Conservation (phyloP, 2,797 vertebrate genomes). For the Tenualosa thibaudeaui region DNA sequence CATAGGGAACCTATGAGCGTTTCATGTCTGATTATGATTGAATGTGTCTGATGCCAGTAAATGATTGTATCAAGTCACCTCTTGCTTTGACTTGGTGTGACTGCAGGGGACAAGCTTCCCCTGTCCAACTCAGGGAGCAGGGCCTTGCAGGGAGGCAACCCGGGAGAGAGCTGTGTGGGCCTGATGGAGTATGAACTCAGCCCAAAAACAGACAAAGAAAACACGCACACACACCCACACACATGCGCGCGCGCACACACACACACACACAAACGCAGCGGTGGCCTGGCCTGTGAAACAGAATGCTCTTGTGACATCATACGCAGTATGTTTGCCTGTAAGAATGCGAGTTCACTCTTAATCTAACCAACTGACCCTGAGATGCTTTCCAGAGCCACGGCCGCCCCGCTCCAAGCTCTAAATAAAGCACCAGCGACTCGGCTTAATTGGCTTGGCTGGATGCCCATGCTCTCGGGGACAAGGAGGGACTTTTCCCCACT, state of each 20-base stretch:
- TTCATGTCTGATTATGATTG: neutral
- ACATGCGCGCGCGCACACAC: neutral
- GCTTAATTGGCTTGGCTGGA: conserved; percentile 48
- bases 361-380: conserved; percentile 44
- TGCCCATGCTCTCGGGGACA: neutral
- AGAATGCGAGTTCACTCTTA: conserved; percentile 44
- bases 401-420: conserved; percentile 39
- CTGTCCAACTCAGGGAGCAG: neutral
- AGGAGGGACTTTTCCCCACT: conserved; percentile 15
- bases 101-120: neutral
- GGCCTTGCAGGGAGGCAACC: neutral
- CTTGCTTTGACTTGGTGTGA: neutral
- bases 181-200: neutral
- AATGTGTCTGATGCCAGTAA: neutral
- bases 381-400: conserved; percentile 47
- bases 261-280: neutral
- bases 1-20: no score
- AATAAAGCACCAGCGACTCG: conserved; percentile 50
- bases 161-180: neutral
- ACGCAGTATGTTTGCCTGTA: conserved; percentile 45
- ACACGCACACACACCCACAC: neutral
- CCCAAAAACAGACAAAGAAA: neutral
- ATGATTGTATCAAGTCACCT: neutral
- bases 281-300: conserved; percentile 17
- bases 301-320: conserved; percentile 46